Percentiles rank a stretch among this genome's conserved stretches.
These are phyloP conservation scores for Tipula vernalis DNA, from an alignment of 2,888 invertebrate genomes.

Conservation along the genomic window DNA sequence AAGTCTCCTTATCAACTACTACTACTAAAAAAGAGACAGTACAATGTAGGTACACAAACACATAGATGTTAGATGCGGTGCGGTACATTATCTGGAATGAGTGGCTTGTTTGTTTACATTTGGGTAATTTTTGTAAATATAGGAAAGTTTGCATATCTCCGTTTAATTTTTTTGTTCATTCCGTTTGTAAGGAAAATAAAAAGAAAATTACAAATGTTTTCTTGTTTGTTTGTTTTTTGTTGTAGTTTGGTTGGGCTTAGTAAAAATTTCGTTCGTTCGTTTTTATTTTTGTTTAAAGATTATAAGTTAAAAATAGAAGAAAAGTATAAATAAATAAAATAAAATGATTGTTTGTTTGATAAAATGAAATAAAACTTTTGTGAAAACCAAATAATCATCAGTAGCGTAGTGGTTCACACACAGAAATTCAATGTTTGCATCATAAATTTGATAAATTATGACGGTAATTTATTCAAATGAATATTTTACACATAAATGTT, in stretches of 20 bases:
- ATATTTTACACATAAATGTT: not conserved
- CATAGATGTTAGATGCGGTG: not conserved
- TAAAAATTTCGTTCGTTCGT: not conserved
- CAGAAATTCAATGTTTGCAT: not conserved
- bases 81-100: not conserved
- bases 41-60: not conserved
- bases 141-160: not conserved
- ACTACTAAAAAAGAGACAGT: not conserved
- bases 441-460: not conserved
- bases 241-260: not conserved
- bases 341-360: not conserved
- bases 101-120: not conserved
- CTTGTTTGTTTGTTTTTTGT: not conserved
- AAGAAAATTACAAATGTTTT: not conserved
- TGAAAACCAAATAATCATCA: not conserved
- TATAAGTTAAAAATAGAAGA: not conserved
- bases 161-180: not conserved
- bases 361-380: not conserved
- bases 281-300: not conserved
- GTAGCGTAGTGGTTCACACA: not conserved
- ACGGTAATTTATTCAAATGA: not conserved
- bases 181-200: not conserved
- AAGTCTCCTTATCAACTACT: too few species aligned
- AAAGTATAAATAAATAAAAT: not conserved
- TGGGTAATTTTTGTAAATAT: not conserved